Base-by-base conservation (phyloP, 2,797 vertebrate species). In the Enteromius unitaeniatus region DNA sequence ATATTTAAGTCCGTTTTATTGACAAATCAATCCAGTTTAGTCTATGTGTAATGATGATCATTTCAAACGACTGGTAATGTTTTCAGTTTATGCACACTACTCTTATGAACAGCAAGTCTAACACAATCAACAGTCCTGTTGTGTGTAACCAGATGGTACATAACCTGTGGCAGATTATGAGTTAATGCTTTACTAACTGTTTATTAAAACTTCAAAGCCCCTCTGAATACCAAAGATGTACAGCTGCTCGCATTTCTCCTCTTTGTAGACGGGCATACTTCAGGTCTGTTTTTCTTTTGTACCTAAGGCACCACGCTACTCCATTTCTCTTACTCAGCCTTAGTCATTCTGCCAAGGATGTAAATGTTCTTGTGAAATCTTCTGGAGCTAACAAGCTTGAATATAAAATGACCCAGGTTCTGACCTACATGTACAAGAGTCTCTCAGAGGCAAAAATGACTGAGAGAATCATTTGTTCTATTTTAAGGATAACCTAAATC, bases 181-280 rank as follows among this genome's bases (percentile, higher is more conserved):
- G 34, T 49, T 62, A 31, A 49, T 47, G 37, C 26, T 60, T n/a
- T 72, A 62, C 53, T 53, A 45, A 14, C 37, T 31, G 19, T 81
- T 81, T 62, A 47, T 31, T 72, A 31, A 72, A 81, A 70, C 67
- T 31, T 72, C 67, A 81, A 72, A 81, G 53, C 10, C 53, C 47
- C 8, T 23, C 5, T 60, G 26, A 81, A 73, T 47, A 23, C 55
- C 6, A 64, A 4, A 74, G 55, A 42, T 11, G 4, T 34, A 47
- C 53, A 72, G 26, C 64, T 81, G 67, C 67, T 17, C 3, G 75
- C 55, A 6, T 68, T 80, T 45, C 51, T 28, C n/a, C 28, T 42
- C 37, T 65, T 23, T 53, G 80, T 82, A 51, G 9, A 28, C 19
- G 5, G 21, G 64, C 58, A 14, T 15, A n/a, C 69, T 23, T 74